Base-by-base conservation (phyloP, 2,797 vertebrate genomes). In the Fratercula arctica region DNA sequence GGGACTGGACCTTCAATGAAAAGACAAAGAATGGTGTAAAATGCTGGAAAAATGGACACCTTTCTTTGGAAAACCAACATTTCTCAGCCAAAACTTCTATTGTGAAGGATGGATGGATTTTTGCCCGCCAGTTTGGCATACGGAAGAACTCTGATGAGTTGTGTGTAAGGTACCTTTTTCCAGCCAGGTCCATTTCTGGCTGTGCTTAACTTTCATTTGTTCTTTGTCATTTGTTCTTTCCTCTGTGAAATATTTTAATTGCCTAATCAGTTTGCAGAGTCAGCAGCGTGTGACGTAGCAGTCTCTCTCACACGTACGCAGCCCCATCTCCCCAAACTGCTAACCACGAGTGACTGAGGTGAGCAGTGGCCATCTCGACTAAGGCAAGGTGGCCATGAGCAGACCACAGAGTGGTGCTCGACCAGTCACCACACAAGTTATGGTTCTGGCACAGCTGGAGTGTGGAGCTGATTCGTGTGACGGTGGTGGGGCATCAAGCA, bases 161-260 rank as follows among this genome's bases (percentile, higher is more conserved):
- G 31, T 61, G 26, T 2, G 3, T 45, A 56, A 87, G 54, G 54
- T 81, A 54, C 12, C n/a, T 3, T 86, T 88, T 94, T 69, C 41
- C 56, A 79, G 37, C 61, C 61, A 72, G 68, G 69, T 86, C 79
- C 24, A 1, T 77, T 90, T 79, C 80, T 89, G 75, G 41, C 56
- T 89, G 33, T 81, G 70, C 46, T 90, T 93, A 87, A 51, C 54
- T 87, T 90, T 86, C 66, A 64, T 84, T 95, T 90, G 64, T 76
- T 91, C 78, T 89, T 87, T 83, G 63, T 46, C 21, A 82, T 89
- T 95, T 85, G 56, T 83, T 90, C 43, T 89, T 91, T 83, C 19
- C 51, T 89, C 73, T 91, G 88, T 86, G 73, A 78, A 93, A 86
- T 6, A 60, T 86, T 90, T 88, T 61, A 90, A 72, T 90, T 90